Base-by-base conservation (phyloP, 1,140 invertebrate genomes). In the Mizuhopecten yessoensis region DNA sequence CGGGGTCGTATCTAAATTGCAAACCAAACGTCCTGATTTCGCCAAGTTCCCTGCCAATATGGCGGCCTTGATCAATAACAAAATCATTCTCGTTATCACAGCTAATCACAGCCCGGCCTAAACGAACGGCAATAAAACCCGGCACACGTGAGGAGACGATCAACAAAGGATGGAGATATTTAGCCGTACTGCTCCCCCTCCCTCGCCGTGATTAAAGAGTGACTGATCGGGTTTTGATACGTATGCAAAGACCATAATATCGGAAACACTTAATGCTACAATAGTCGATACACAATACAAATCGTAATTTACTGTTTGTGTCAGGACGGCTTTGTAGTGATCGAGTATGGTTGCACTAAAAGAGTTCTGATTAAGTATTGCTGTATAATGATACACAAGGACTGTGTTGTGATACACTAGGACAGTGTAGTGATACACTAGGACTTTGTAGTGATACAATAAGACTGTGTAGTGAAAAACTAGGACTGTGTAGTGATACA, bases 191-290 rank as follows among this genome's bases (percentile, higher is more conserved):
- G 23, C 57, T 75, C 45, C 45, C 45, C 17, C 45, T 57, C 57
- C 57, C 17, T 29, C 57, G 0, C 23, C 23, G 5, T n/a, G 0
- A 75, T 75, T 75, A 29, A 75, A 75, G n/a, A n/a, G 57, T 29
- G 57, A 75, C 57, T 75, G 57, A 75, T 75, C 57, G 57, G 57
- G n/a, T n/a, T 75, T 75, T 75, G 57, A 75, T 75, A 75, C 57
- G n/a, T 75, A 75, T 75, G 23, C 57, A 75, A 75, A 75, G 57
- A 75, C 23, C 23, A 17, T n/a, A 3, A 75, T 75, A 75, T 75
- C 57, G 57, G 57, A 29, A n/a, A 75, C n/a, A 23, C 45, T 29
- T 39, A 29, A 75, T n/a, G 29, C 17, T 29, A 75, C 57, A 75
- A 75, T 29, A 75, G 57, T 75, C 57, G 2, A 29, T 29, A 75